Percentiles rank a stretch among this genome's conserved stretches.
phyloP scores from a whole-genome alignment of 2,888 invertebrate species.

The Leptogaster cylindrica region DNA sequence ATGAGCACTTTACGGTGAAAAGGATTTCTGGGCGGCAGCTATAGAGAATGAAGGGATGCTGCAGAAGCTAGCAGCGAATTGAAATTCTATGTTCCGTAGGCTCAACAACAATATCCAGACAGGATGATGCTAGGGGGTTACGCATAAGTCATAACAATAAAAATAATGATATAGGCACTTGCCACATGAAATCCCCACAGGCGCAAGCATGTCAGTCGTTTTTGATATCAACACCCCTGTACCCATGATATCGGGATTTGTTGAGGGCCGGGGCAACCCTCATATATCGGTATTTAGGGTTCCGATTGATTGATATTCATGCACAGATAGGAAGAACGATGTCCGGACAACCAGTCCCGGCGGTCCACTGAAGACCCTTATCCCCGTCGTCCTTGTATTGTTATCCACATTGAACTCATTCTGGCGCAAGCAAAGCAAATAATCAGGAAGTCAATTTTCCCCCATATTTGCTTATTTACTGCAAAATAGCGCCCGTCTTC shows the following conservation, averaged over 20 bases:
- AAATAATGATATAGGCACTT: slow-evolving; percentile 44
- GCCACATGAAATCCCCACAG: slow-evolving; percentile 21
- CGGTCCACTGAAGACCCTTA: background rate
- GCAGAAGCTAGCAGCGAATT: too few species aligned
- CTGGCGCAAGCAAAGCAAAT: slow-evolving; percentile 22
- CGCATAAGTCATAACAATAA: slow-evolving; percentile 46
- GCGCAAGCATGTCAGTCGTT: slow-evolving; percentile 35
- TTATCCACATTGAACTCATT: slow-evolving; percentile 2
- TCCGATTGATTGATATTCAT: slow-evolving; percentile 35
- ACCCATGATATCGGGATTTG: slow-evolving; percentile 1
- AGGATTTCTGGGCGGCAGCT: too few species aligned
- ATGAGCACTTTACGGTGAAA: too few species aligned
- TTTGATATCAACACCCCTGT: slow-evolving; percentile 17
- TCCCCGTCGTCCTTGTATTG: slow-evolving; percentile 4
- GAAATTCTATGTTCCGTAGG: too few species aligned
- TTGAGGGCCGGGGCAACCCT: background rate
- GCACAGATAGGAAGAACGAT: slow-evolving; percentile 5
- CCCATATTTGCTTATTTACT: slow-evolving; percentile 31
- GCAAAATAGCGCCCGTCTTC: slow-evolving; percentile 9
- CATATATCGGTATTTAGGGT: slow-evolving; percentile 29
- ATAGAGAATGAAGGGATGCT: too few species aligned
- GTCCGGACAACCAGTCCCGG: slow-evolving; percentile 6
- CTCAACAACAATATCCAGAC: slow-evolving; percentile 2
- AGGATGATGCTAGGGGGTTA: background rate
- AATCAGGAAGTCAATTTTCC: slow-evolving; percentile 35